A percentile compares a stretch with the other conserved stretches of the same genome.
Conservation (phyloP, 53 echinoderm and acorn worm species). For the Arbacia lixula region DNA sequence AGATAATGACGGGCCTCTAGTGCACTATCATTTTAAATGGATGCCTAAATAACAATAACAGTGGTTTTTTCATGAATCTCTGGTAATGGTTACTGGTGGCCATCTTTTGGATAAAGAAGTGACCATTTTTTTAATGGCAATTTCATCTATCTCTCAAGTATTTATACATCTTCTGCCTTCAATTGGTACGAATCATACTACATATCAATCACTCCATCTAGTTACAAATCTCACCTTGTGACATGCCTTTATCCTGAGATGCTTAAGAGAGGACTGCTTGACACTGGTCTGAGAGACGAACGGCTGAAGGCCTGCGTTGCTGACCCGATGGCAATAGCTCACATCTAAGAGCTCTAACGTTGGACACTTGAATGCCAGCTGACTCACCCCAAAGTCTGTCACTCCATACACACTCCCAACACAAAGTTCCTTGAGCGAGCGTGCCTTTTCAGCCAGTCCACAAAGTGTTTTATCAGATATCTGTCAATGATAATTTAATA, state of each 20-base stretch:
- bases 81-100: too few species aligned
- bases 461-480: constrained; percentile 82
- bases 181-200: too few species aligned
- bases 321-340: constrained; percentile 87
- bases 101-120: too few species aligned
- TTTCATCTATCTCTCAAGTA: too few species aligned
- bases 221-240: constrained; percentile 60
- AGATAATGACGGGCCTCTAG: too few species aligned
- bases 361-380: constrained; percentile 78
- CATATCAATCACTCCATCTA: background rate
- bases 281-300: constrained; percentile 51
- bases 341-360: constrained; percentile 76
- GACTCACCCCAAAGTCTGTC: constrained; percentile 90
- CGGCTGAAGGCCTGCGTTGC: constrained; percentile 74
- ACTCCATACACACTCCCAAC: constrained; percentile 94
- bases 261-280: constrained; percentile 54
- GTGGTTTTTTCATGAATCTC: too few species aligned
- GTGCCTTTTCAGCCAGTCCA: constrained; percentile 72
- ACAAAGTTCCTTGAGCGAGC: constrained; percentile 75
- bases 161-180: too few species aligned
- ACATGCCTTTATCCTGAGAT: constrained; percentile 85
- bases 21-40: too few species aligned
- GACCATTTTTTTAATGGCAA: too few species aligned
- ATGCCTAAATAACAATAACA: too few species aligned
- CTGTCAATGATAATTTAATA: constrained; percentile 51